phyloP scores from a whole-genome alignment of 1,140 invertebrate species.

The Rhyzopertha dominica region DNA sequence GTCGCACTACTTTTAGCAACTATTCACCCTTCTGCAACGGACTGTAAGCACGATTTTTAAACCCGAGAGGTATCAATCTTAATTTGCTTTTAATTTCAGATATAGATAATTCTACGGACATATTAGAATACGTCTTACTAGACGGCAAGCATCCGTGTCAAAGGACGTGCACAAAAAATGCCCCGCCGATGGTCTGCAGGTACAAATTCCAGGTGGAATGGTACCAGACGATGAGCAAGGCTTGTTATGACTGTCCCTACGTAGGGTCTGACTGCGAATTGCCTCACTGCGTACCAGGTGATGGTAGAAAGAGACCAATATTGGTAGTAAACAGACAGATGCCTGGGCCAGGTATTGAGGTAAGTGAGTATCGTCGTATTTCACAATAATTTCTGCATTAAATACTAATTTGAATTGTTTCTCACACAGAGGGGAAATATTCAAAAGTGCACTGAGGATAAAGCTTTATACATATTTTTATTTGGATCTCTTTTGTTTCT shows the following conservation, averaged over 20 bases:
- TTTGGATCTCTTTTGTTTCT: no score
- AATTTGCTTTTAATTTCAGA: no score
- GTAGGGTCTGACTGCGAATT: constrained; percentile 70
- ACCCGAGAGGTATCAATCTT: no score
- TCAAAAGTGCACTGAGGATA: no score
- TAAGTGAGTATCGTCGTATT: constrained; percentile 39
- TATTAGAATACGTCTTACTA: constrained; percentile 29
- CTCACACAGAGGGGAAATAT: no score
- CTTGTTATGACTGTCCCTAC: constrained; percentile 77
- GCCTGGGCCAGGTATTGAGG: constrained; percentile 81
- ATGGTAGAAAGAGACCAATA: constrained; percentile 69
- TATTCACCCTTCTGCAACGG: no score
- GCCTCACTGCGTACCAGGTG: constrained; percentile 74
- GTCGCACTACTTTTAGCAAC: no score
- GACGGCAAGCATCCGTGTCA: constrained; percentile 48
- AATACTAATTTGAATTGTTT: constrained; percentile 1
- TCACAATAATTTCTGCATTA: constrained; percentile 4
- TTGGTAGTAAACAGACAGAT: constrained; percentile 79
- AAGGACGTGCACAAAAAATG: constrained; percentile 50
- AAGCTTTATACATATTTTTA: no score
- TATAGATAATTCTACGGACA: no score
- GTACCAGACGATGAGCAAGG: constrained; percentile 81
- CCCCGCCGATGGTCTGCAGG: constrained; percentile 58
- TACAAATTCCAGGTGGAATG: constrained; percentile 70
- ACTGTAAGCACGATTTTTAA: no score